phyloP scores from a whole-genome alignment of 2,888 invertebrate species.

The Heliothis peltigera region DNA sequence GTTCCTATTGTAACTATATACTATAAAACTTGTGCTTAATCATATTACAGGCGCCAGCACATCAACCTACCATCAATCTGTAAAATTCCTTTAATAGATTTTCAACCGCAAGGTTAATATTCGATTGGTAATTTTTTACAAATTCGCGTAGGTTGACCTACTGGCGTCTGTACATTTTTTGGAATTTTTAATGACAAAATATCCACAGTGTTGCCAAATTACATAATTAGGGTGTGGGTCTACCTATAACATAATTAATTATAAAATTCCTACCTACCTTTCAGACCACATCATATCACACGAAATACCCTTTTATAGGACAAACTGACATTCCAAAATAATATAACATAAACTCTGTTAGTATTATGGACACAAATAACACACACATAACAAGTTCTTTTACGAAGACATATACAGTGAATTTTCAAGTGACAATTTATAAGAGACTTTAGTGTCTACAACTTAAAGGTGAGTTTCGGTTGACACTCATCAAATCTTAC shows the following conservation, averaged over 20 bases:
- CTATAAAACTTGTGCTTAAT: no score
- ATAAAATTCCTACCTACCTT: neutral
- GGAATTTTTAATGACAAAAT: no score
- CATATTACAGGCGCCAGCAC: no score
- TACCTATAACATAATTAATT: neutral
- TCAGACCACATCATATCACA: constrained; percentile 16
- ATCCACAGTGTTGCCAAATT: no score
- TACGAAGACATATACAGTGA: neutral
- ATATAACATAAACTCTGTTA: constrained; percentile 12
- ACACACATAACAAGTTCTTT: constrained; percentile 11
- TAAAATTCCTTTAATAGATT: no score
- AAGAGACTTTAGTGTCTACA: neutral
- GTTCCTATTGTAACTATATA: no score
- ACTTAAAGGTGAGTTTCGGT: neutral
- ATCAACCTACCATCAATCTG: no score
- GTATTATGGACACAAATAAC: constrained; percentile 10
- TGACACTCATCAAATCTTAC: neutral
- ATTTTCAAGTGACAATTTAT: neutral
- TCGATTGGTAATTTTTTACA: no score
- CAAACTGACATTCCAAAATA: constrained; percentile 6
- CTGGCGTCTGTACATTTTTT: no score
- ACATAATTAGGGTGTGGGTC: neutral
- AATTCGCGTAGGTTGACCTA: no score
- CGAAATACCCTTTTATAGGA: constrained; percentile 4
- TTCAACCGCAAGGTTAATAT: no score